Percentiles rank a stretch among this genome's conserved stretches.
These are phyloP conservation scores for Heliconius aoede DNA, from an alignment of 2,888 invertebrate species.

Conservation along the genomic window DNA sequence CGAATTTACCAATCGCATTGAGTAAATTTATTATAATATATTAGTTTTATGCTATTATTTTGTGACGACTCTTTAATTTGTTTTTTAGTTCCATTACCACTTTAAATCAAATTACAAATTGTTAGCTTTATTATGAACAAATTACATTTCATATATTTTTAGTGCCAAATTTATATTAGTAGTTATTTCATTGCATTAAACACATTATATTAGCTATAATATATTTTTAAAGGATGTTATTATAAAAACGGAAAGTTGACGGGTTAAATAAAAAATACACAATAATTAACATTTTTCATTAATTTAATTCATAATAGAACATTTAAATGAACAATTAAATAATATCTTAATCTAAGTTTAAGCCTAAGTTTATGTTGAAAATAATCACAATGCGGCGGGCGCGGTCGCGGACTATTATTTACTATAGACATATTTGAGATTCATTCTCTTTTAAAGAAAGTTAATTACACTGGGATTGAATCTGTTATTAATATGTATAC, in stretches of 20 bases:
- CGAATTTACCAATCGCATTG: too few species aligned
- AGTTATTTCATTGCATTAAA: background rate
- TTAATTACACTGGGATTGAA: background rate
- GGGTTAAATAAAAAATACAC: conserved; percentile 22
- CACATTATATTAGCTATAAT: background rate
- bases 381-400: conserved; percentile 72
- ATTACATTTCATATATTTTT: background rate
- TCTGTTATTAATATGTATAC: background rate
- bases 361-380: conserved; percentile 65
- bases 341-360: conserved; percentile 65
- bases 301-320: conserved; percentile 70
- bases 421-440: conserved; percentile 25
- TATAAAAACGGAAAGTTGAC: conserved; percentile 6
- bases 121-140: background rate
- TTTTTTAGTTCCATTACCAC: background rate
- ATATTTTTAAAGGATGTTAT: background rate
- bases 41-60: background rate
- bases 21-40: too few species aligned
- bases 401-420: conserved; percentile 53
- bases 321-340: conserved; percentile 74
- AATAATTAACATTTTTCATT: conserved; percentile 53
- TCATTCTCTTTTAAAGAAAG: conserved; percentile 15
- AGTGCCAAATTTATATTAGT: background rate
- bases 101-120: background rate
- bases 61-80: background rate